Evolutionary conservation across 2,113 vertebrate genomes (phyloP).

Genomic region (Toxostoma redivivum): DNA sequence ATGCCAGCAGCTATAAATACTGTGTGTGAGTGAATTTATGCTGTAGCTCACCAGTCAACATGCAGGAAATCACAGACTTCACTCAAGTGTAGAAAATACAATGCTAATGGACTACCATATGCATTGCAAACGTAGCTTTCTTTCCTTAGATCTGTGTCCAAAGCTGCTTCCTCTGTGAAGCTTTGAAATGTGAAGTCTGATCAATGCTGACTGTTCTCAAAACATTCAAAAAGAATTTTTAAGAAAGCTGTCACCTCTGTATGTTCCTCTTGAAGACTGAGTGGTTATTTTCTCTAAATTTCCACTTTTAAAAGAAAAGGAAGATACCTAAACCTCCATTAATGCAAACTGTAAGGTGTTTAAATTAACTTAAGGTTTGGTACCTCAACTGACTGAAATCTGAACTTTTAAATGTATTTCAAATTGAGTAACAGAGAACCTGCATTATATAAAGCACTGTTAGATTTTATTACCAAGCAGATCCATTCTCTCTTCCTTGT

Average conservation of each 20-base stretch:
- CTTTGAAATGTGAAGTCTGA: constrained; percentile 47
- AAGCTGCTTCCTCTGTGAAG: constrained; percentile 5
- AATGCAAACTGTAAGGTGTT: neutral
- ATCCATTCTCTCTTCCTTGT: neutral
- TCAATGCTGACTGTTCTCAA: constrained; percentile 23
- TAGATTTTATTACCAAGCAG: neutral
- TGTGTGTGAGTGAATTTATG: constrained; percentile 18
- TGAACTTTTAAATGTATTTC: neutral
- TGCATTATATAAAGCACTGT: neutral
- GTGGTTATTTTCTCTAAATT: constrained; percentile 1
- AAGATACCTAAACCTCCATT: neutral
- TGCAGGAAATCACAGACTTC: constrained; percentile 32
- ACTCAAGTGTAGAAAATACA: constrained; percentile 27
- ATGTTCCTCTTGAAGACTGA: neutral
- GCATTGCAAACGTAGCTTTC: constrained; percentile 17
- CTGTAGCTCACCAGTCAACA: constrained; percentile 7
- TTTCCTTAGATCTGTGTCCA: constrained; percentile 52
- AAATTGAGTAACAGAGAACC: neutral
- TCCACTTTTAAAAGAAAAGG: neutral
- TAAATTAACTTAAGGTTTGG: neutral
- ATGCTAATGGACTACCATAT: constrained; percentile 56
- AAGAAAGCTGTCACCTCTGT: constrained; percentile 37
- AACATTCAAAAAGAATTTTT: constrained; percentile 57
- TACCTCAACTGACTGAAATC: neutral
- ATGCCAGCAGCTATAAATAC: constrained; percentile 24